These are phyloP conservation scores for Mugil cephalus DNA, from an alignment of 2,113 vertebrate species.

Conservation along the genomic window DNA sequence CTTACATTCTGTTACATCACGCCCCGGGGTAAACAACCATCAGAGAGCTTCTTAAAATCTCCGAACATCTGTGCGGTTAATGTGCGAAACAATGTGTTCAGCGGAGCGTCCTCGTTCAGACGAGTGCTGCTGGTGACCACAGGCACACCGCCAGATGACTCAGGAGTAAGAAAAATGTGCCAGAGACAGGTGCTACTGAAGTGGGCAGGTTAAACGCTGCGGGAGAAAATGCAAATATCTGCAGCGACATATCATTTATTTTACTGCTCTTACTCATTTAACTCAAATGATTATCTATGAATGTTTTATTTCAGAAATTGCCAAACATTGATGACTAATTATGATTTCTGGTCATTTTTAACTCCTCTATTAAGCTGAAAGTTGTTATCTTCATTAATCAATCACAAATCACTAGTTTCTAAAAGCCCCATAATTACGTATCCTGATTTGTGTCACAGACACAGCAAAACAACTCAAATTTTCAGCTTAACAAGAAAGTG, in stretches of 20 bases:
- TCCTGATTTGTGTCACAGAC: too few species aligned
- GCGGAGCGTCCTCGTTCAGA: neutral
- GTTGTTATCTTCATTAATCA: too few species aligned
- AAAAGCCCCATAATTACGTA: too few species aligned
- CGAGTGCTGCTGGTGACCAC: neutral
- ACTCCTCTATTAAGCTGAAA: too few species aligned
- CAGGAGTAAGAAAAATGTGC: neutral
- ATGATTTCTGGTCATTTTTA: too few species aligned
- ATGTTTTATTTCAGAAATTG: neutral
- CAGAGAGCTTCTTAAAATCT: constrained; percentile 15
- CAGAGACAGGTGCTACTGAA: neutral
- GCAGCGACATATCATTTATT: neutral
- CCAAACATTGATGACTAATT: too few species aligned
- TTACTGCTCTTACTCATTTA: neutral
- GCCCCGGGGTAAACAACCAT: constrained; percentile 7
- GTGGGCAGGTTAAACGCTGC: neutral
- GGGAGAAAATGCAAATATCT: neutral
- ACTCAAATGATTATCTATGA: neutral
- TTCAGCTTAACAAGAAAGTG: too few species aligned
- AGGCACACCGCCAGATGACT: neutral
- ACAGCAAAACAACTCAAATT: too few species aligned
- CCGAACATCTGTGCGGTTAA: constrained; percentile 11
- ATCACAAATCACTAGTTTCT: too few species aligned
- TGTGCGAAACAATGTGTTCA: constrained; percentile 9
- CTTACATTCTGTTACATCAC: constrained; percentile 52